Conservation (phyloP, 1,140 invertebrate species). For the Calliphora vicina region DNA sequence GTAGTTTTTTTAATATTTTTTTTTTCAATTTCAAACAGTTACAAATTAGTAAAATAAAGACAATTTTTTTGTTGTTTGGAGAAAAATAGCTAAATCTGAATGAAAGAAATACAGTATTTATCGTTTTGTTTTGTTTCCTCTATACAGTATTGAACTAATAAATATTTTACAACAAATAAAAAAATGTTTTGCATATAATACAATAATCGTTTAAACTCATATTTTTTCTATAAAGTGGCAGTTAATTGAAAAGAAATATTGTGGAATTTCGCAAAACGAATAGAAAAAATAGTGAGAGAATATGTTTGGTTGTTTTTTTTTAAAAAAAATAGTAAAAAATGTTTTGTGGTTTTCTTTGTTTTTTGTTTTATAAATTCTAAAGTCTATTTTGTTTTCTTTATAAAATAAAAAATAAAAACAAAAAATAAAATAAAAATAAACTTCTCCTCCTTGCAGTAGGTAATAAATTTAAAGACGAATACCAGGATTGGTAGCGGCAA, state of each 20-base stretch:
- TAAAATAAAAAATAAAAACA: constrained; percentile 57
- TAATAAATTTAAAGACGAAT: constrained; percentile 72
- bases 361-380: constrained; percentile 56
- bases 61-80: neutral
- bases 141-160: neutral
- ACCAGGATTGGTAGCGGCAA: constrained; percentile 80
- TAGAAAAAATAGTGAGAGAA: neutral
- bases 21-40: neutral
- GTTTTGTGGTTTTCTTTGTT: neutral
- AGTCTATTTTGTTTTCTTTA: constrained; percentile 62
- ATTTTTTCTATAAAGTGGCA: constrained; percentile 10
- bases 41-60: neutral
- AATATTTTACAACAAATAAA: constrained; percentile 28
- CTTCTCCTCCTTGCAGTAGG: neutral
- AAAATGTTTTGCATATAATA: neutral
- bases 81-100: neutral
- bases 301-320: too few species aligned
- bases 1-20: neutral
- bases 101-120: neutral
- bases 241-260: constrained; percentile 7
- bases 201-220: constrained; percentile 7
- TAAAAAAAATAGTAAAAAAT: constrained; percentile 6
- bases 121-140: neutral
- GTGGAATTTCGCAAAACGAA: too few species aligned
- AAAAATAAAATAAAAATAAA: constrained; percentile 59